Conservation (phyloP, 2,113 vertebrate species). For the Lipophrys pholis region DNA sequence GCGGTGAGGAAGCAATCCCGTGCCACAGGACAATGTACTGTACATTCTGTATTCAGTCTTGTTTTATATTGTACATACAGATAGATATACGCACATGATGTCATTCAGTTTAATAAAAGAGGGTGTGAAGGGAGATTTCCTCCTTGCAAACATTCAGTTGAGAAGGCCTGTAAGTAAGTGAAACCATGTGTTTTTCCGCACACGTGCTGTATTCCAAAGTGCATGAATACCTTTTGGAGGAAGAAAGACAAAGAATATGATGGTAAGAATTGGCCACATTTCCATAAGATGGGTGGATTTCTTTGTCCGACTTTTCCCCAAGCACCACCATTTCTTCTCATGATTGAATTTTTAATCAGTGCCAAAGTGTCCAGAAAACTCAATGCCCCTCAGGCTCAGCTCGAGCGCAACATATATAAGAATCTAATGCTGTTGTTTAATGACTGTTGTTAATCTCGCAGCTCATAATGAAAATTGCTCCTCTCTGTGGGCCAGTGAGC, state of each 20-base stretch:
- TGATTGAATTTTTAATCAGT: background rate
- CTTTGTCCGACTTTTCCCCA: slow-evolving; percentile 17
- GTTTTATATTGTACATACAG: slow-evolving; percentile 87
- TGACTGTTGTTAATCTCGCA: background rate
- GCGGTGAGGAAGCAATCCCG: slow-evolving; percentile 66
- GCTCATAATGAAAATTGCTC: background rate
- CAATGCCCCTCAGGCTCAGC: background rate
- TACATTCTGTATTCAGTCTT: slow-evolving; percentile 82
- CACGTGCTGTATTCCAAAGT: slow-evolving; percentile 26
- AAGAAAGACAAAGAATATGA: slow-evolving; percentile 2
- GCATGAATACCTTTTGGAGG: no score
- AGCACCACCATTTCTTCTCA: background rate
- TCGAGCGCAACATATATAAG: background rate
- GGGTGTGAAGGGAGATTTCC: slow-evolving; percentile 41
- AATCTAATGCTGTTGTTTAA: slow-evolving; percentile 14
- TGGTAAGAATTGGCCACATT: background rate
- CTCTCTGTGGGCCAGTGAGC: background rate
- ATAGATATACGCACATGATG: slow-evolving; percentile 82
- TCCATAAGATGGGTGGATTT: slow-evolving; percentile 22
- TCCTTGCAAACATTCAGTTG: slow-evolving; percentile 42
- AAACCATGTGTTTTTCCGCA: slow-evolving; percentile 44
- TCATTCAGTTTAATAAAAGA: slow-evolving; percentile 76
- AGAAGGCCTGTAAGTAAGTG: slow-evolving; percentile 44
- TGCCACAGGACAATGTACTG: slow-evolving; percentile 76
- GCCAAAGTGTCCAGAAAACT: slow-evolving; percentile 1